Evolutionary conservation across 2,113 vertebrate species (phyloP).

Genomic region (Falco punctatus): DNA sequence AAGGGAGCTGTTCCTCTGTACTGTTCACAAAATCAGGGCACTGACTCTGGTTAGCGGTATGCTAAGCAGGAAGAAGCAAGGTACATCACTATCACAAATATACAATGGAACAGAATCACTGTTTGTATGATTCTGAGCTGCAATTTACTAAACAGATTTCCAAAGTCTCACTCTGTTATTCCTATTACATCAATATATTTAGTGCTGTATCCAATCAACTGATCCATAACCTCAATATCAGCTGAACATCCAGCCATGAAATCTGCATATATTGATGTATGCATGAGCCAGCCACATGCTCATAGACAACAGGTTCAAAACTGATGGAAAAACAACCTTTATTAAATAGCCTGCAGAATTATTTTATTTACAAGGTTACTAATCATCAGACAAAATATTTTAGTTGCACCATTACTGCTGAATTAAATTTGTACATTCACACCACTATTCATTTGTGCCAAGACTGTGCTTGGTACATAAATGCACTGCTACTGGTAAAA

Average conservation of each 20-base stretch:
- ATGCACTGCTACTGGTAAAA: background rate
- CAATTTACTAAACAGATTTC: background rate
- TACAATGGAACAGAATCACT: background rate
- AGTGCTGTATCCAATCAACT: background rate
- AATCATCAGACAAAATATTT: background rate
- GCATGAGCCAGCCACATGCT: background rate
- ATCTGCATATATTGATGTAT: background rate
- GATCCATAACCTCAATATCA: background rate
- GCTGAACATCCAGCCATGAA: background rate
- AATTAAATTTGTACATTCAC: background rate
- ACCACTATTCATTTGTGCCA: background rate
- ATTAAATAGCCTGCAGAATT: background rate
- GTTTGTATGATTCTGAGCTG: background rate
- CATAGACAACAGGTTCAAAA: background rate
- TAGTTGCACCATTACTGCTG: background rate
- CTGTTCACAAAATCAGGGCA: background rate
- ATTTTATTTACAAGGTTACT: background rate
- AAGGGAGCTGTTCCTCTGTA: background rate
- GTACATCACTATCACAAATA: background rate
- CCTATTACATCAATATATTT: background rate
- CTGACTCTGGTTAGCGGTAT: accelerated
- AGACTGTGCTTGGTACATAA: background rate
- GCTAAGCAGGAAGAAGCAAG: background rate
- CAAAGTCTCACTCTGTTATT: background rate
- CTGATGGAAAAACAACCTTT: background rate